Percentiles rank a stretch among this genome's conserved stretches.
phyloP scores from a whole-genome alignment of 1,140 invertebrate species.

The Trichogramma pretiosum region DNA sequence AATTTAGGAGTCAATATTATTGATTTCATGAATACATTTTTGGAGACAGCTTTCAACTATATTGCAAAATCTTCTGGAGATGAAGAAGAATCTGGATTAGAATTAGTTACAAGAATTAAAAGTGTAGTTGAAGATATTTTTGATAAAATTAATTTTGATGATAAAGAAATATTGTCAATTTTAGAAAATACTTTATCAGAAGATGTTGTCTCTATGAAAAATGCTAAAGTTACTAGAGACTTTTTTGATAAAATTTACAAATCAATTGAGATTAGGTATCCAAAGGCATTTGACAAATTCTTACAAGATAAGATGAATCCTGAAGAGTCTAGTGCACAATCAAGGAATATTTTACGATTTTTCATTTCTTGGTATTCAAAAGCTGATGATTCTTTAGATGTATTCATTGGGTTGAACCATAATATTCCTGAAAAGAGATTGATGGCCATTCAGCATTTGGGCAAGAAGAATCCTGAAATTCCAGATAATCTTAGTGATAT shows the following conservation, averaged over 20 bases:
- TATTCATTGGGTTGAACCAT: conserved; percentile 62
- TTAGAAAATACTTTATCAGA: conserved; percentile 22
- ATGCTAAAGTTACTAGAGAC: conserved; percentile 18
- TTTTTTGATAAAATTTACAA: conserved; percentile 38
- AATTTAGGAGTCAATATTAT: conserved; percentile 43
- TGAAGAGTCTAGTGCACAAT: conserved; percentile 17
- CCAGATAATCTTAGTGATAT: conserved; percentile 29
- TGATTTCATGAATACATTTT: conserved; percentile 47
- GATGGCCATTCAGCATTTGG: conserved; percentile 45
- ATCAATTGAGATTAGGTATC: conserved; percentile 55
- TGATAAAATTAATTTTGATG: conserved; percentile 44
- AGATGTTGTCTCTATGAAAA: conserved; percentile 22
- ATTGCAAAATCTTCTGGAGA: conserved; percentile 18
- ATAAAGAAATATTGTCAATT: conserved; percentile 37
- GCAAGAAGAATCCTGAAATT: conserved; percentile 21
- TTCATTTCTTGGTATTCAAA: conserved; percentile 33
- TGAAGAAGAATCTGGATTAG: too few relatives aligned
- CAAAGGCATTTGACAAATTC: conserved; percentile 54
- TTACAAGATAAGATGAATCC: conserved; percentile 31
- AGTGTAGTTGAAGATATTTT: conserved; percentile 44
- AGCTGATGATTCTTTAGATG: conserved; percentile 43
- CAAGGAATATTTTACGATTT: conserved; percentile 27
- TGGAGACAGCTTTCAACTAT: conserved; percentile 33
- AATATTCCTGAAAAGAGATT: conserved; percentile 51
- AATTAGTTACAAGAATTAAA: too few relatives aligned